Evolutionary conservation across 2,113 vertebrate genomes (phyloP), one percentile per base, ranked within the genome.

Genomic region (Istiophorus platypterus): DNA sequence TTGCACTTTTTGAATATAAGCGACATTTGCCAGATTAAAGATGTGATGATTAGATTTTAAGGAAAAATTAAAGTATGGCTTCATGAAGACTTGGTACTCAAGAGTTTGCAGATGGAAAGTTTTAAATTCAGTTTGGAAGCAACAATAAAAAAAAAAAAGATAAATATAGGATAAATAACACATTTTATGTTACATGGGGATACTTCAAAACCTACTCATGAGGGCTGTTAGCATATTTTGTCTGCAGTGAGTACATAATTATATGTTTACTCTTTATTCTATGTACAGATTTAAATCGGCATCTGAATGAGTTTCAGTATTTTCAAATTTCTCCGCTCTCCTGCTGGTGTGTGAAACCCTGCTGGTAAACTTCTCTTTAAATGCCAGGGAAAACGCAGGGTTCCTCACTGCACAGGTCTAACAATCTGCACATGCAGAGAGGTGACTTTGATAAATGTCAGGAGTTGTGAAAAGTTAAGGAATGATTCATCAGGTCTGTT

Each of bases 301-400:
- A 49, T 26, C 62, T 66, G 47, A 80, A 27, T 29, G 54, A 57
- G 64, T 76, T 70, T 73, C 24, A 65, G 27, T 74, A 63, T 62
- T 82, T 66, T 54, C 54, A 76, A 80, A 71, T 74, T 47, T 63
- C 63, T 80, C 58, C 3, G 11, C 22, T 41, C 17, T 67, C 68
- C 68, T 24, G 4, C 75, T 45, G 54, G 51, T 65, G 51, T 59
- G 49, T 47, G 71, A 72, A 69, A 29, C 78, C 79, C 79, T 57
- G 68, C 76, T 85, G 79, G 5, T 66, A 22, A 73, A 1, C n/a
- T 13, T 57, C 72, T 76, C 34, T 52, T 65, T 62, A 80, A 80
- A 82, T 86, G 75, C 29, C 72, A 85, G 72, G 61, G n/a, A 27
- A 66, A 45, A 18, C 22, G 29, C 26, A 8, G 34, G 34, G 27